These are phyloP conservation scores for Cataglyphis altisquamis DNA, from an alignment of 2,888 invertebrate species.

Conservation along the genomic window DNA sequence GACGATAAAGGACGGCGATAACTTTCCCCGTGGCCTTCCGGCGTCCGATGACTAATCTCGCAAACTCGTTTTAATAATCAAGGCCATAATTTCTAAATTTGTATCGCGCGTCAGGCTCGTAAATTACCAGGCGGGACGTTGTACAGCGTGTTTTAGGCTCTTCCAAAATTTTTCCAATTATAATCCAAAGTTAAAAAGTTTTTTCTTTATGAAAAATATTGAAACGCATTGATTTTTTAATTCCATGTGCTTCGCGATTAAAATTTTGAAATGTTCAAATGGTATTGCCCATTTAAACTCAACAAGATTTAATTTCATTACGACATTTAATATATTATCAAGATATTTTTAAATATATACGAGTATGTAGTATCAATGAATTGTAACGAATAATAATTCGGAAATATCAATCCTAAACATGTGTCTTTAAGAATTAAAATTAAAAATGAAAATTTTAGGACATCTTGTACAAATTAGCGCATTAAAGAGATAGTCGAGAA, in stretches of 20 bases:
- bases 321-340: background rate
- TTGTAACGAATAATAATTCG: background rate
- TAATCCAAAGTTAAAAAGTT: background rate
- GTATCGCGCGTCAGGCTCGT: background rate
- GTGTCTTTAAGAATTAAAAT: background rate
- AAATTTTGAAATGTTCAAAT: background rate
- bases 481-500: slow-evolving; percentile 20
- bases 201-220: background rate
- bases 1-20: slow-evolving; percentile 56
- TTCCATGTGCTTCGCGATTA: background rate
- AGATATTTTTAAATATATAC: background rate
- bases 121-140: slow-evolving; percentile 11
- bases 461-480: slow-evolving; percentile 17
- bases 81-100: slow-evolving; percentile 33
- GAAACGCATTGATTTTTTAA: background rate
- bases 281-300: background rate
- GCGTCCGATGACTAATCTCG: slow-evolving; percentile 43
- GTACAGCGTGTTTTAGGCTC: background rate
- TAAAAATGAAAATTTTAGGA: background rate
- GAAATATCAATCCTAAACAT: background rate
- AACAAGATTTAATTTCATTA: background rate
- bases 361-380: too few relatives aligned
- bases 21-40: slow-evolving; percentile 53
- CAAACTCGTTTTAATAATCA: slow-evolving; percentile 59
- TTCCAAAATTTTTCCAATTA: background rate